These are phyloP conservation scores for Cephus nigrinus DNA, from an alignment of 2,888 invertebrate genomes.

Conservation along the genomic window DNA sequence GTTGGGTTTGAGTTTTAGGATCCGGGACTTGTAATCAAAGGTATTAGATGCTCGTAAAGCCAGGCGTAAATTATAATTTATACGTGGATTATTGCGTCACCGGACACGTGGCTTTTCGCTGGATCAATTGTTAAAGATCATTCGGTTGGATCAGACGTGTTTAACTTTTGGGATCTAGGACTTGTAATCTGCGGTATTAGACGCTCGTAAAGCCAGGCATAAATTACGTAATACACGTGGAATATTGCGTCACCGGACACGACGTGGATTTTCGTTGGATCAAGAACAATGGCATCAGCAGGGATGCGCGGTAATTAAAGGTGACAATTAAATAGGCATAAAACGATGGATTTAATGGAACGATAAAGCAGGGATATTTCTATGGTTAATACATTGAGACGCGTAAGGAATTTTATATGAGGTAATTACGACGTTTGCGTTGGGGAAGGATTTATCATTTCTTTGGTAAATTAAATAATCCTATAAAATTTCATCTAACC, in stretches of 20 bases:
- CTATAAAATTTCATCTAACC: no score
- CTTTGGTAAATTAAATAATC: no score
- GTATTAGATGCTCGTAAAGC: no score
- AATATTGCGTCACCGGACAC: not conserved
- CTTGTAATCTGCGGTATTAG: not conserved
- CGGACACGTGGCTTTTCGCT: no score
- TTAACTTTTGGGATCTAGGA: not conserved
- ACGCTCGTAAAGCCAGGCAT: not conserved
- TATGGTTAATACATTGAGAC: not conserved
- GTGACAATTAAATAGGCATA: not conserved
- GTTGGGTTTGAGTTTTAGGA: not conserved
- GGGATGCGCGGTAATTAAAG: not conserved
- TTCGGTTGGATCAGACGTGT: no score
- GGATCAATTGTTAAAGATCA: no score
- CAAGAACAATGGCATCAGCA: not conserved
- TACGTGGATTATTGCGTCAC: no score
- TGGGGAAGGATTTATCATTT: no score
- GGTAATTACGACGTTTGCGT: no score
- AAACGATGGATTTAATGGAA: not conserved
- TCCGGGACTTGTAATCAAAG: no score
- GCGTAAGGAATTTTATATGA: not conserved
- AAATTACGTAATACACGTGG: not conserved
- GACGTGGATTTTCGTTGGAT: not conserved
- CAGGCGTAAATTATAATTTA: no score
- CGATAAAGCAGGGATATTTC: not conserved